Percentiles rank a stretch among this genome's conserved stretches.
Evolutionary conservation across 1,140 invertebrate species (phyloP).

Genomic region (Trypoxylus dichotomus): DNA sequence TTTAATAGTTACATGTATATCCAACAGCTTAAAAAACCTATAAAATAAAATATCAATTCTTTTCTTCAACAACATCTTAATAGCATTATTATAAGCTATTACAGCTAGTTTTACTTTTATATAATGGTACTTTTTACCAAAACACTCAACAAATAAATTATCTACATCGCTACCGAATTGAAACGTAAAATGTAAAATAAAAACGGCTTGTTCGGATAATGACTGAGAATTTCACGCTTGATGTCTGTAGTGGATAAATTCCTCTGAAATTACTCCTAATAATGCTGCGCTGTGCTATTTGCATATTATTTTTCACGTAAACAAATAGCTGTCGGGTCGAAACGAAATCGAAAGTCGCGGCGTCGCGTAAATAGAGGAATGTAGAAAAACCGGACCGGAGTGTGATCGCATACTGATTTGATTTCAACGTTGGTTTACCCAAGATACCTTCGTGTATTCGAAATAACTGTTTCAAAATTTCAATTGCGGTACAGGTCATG

Average conservation of each 20-base stretch:
- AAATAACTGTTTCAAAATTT: not conserved
- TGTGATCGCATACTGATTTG: not conserved
- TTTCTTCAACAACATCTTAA: too few species aligned
- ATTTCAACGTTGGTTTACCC: not conserved
- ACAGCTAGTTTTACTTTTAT: too few species aligned
- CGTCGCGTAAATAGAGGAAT: not conserved
- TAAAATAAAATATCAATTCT: too few species aligned
- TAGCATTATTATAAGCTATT: too few species aligned
- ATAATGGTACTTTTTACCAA: too few species aligned
- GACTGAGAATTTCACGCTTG: not conserved
- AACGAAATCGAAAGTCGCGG: slow-evolving; percentile 20
- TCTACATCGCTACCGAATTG: not conserved
- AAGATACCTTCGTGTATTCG: not conserved
- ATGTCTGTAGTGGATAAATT: not conserved
- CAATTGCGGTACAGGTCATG: not conserved
- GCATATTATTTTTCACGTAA: slow-evolving; percentile 15
- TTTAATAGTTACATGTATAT: too few species aligned
- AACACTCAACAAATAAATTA: not conserved
- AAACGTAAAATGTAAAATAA: not conserved
- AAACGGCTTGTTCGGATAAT: not conserved
- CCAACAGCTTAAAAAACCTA: too few species aligned
- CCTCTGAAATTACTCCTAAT: slow-evolving; percentile 4
- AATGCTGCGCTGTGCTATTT: not conserved
- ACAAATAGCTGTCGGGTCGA: slow-evolving; percentile 16
- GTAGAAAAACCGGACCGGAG: slow-evolving; percentile 12